Evolutionary conservation across 2,888 invertebrate genomes (phyloP).

Genomic region (Thera obeliscata): DNA sequence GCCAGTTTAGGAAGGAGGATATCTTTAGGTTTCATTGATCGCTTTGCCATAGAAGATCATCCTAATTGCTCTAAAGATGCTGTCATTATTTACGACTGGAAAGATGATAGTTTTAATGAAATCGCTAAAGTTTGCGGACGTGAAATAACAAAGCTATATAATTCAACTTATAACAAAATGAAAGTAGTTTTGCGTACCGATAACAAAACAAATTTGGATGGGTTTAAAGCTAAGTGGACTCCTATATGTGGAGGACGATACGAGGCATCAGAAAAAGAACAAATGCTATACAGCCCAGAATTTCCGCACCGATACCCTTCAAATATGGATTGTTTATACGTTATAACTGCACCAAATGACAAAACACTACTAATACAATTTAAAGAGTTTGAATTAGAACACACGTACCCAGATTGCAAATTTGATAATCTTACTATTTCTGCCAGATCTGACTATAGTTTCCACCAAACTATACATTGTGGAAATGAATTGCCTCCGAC

Average conservation of each 20-base stretch:
- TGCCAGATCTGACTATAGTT: slow-evolving; percentile 37
- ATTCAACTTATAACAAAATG: slow-evolving; percentile 87
- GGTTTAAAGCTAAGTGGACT: slow-evolving; percentile 88
- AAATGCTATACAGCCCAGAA: slow-evolving; percentile 88
- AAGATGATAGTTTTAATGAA: slow-evolving; percentile 78
- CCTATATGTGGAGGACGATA: slow-evolving; percentile 89
- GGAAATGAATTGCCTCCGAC: slow-evolving; percentile 67
- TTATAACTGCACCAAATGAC: slow-evolving; percentile 74
- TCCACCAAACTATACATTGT: slow-evolving; percentile 51
- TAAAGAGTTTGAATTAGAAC: slow-evolving; percentile 83
- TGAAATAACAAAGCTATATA: slow-evolving; percentile 78
- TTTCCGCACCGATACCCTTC: slow-evolving; percentile 87
- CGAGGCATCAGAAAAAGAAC: slow-evolving; percentile 75
- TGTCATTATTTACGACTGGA: slow-evolving; percentile 86
- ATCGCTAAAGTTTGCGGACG: slow-evolving; percentile 89
- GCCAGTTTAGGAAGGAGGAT: slow-evolving; percentile 87
- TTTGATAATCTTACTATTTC: slow-evolving; percentile 84
- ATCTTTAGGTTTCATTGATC: slow-evolving; percentile 86
- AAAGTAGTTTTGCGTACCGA: slow-evolving; percentile 90
- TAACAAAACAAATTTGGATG: slow-evolving; percentile 86
- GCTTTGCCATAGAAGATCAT: slow-evolving; percentile 90
- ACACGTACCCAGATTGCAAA: slow-evolving; percentile 62
- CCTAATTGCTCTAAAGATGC: slow-evolving; percentile 90
- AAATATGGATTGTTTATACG: slow-evolving; percentile 87
- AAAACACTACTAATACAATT: slow-evolving; percentile 83